These are phyloP conservation scores for Drosophila micromelanica DNA, from an alignment of 1,140 invertebrate species.

Conservation along the genomic window DNA sequence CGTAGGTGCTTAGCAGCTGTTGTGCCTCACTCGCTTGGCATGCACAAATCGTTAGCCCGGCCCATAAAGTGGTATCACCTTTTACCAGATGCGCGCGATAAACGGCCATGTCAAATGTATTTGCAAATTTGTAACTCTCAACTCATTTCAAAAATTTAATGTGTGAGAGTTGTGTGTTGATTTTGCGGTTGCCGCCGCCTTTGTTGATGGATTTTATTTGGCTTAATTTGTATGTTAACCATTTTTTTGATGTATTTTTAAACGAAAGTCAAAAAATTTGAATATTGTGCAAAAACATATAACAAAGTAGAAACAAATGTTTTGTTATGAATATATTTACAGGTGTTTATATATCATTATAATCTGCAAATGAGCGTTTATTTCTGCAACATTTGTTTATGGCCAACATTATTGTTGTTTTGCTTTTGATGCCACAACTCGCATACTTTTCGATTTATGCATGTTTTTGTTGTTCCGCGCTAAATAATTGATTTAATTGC, in stretches of 20 bases:
- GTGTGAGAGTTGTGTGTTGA: constrained; percentile 56
- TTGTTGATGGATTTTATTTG: constrained; percentile 36
- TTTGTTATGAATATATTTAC: not conserved
- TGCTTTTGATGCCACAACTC: constrained; percentile 1
- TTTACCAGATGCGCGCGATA: constrained; percentile 29
- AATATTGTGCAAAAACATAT: constrained; percentile 20
- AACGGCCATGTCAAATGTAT: constrained; percentile 6
- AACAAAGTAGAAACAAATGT: not conserved
- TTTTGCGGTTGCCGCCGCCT: constrained; percentile 16
- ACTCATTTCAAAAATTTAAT: constrained; percentile 38
- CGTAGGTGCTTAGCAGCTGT: constrained; percentile 30
- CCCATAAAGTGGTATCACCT: constrained; percentile 22
- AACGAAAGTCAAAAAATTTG: constrained; percentile 23
- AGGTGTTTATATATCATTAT: constrained; percentile 1
- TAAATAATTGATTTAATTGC: constrained; percentile 53
- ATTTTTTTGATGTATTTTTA: constrained; percentile 23
- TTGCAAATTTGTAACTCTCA: constrained; percentile 2
- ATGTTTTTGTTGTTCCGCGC: constrained; percentile 15
- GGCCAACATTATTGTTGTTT: constrained; percentile 45
- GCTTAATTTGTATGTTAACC: constrained; percentile 33
- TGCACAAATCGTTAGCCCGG: constrained; percentile 40
- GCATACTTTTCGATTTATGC: constrained; percentile 31
- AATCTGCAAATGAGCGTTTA: not conserved
- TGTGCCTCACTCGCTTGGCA: constrained; percentile 51
- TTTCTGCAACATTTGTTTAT: constrained; percentile 39